Evolutionary conservation across 2,797 vertebrate species (phyloP).

Genomic region (Potorous gilbertii): DNA sequence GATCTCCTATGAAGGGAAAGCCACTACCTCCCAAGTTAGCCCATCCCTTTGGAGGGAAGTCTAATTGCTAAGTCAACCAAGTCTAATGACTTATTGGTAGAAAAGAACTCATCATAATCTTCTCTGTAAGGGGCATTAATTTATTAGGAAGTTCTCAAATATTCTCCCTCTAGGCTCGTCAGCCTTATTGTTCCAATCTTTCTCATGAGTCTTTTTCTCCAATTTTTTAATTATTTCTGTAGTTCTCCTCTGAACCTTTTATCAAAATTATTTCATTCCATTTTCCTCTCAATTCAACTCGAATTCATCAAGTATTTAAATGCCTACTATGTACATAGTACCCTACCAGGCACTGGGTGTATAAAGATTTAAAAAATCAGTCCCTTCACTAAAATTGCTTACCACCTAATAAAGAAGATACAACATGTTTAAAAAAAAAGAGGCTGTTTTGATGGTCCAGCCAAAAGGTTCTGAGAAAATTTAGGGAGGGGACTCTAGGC

Average conservation of each 20-base stretch:
- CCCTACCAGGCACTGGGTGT: not conserved
- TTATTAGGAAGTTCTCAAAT: not conserved
- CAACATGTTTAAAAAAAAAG: not conserved
- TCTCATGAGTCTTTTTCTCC: not conserved
- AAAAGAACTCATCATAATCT: not conserved
- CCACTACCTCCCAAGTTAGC: not conserved
- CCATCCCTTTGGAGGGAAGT: not conserved
- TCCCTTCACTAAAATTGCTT: not conserved
- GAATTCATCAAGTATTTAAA: not conserved
- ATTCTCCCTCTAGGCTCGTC: not conserved
- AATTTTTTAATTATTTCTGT: not conserved
- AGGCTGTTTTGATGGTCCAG: not conserved
- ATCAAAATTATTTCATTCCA: not conserved
- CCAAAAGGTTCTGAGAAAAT: not conserved
- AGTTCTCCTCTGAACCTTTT: not conserved
- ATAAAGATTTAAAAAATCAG: not conserved
- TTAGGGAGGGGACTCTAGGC: not conserved
- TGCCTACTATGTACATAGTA: not conserved
- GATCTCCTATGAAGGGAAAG: not conserved
- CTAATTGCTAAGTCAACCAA: not conserved
- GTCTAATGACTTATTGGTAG: not conserved
- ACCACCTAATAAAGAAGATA: not conserved
- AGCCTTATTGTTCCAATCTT: conserved; percentile 27
- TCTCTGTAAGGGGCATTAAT: not conserved
- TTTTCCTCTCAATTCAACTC: not conserved